Percentiles rank a stretch among this genome's conserved stretches.
phyloP scores from a whole-genome alignment of 1,140 invertebrate species.

The Brachionus koreanus region DNA sequence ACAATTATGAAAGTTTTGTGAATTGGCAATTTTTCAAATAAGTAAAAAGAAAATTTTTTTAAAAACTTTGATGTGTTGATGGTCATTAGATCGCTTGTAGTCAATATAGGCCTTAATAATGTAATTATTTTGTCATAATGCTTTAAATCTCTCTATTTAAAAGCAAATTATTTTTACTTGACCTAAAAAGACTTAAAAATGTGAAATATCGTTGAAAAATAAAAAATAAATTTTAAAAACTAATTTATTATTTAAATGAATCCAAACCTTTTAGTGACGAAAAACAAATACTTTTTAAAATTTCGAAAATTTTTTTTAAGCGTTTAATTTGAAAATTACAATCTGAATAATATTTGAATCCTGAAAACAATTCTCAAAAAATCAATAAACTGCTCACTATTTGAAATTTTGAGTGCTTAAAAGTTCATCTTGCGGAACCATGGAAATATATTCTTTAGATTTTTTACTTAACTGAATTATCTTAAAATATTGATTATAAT shows the following conservation, averaged over 20 bases:
- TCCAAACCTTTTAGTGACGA: neutral
- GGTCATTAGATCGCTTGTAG: neutral
- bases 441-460: neutral
- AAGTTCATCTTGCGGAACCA: neutral
- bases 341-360: neutral
- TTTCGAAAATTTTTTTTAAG: neutral
- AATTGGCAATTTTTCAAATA: neutral
- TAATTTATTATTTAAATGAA: neutral
- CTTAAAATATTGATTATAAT: no score
- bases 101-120: neutral
- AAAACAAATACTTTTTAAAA: neutral
- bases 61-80: neutral
- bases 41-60: neutral
- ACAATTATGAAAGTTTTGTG: neutral
- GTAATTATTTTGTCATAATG: neutral
- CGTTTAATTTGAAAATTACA: neutral
- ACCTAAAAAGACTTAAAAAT: neutral
- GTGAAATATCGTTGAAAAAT: no score
- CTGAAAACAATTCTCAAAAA: neutral
- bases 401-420: neutral
- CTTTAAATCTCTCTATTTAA: neutral
- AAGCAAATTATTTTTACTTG: neutral
- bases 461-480: neutral
- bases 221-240: no score
- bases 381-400: no score